Evolutionary conservation across 2,113 vertebrate species (phyloP).

Genomic region (Brienomyrus longianalis): DNA sequence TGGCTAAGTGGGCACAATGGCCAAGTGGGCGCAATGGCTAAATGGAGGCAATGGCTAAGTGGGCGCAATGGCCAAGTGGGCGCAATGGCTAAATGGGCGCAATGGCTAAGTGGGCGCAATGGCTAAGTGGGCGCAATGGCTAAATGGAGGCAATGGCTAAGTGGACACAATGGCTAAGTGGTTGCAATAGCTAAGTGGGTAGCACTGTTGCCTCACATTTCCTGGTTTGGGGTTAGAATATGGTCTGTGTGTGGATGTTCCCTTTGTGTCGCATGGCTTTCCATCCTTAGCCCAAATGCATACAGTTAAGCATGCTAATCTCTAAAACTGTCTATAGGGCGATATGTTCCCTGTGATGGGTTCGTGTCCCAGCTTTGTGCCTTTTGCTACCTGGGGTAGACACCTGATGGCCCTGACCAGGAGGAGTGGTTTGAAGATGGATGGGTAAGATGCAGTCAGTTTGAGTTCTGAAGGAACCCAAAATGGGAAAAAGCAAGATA

Average conservation of each 20-base stretch:
- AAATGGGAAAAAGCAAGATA: background rate
- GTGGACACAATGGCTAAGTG: too few species aligned
- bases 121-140: too few species aligned
- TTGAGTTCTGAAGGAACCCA: background rate
- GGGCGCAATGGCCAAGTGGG: too few species aligned
- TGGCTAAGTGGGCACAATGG: too few species aligned
- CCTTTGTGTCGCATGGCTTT: background rate
- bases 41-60: background rate
- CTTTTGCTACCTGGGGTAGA: background rate
- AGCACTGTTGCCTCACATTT: background rate
- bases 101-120: too few species aligned
- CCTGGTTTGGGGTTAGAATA: background rate
- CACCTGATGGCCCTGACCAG: background rate
- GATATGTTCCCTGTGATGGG: background rate
- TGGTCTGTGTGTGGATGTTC: background rate
- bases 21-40: too few species aligned
- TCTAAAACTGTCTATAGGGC: background rate
- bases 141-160: too few species aligned
- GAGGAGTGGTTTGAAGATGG: background rate
- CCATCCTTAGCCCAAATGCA: background rate
- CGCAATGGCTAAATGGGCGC: background rate
- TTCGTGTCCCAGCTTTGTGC: background rate
- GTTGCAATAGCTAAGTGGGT: too few species aligned
- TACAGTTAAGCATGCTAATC: background rate
- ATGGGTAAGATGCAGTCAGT: background rate